Evolutionary conservation across 2,113 vertebrate genomes (phyloP), one percentile per base, ranked within the genome.

Genomic region (Halichoerus grypus): DNA sequence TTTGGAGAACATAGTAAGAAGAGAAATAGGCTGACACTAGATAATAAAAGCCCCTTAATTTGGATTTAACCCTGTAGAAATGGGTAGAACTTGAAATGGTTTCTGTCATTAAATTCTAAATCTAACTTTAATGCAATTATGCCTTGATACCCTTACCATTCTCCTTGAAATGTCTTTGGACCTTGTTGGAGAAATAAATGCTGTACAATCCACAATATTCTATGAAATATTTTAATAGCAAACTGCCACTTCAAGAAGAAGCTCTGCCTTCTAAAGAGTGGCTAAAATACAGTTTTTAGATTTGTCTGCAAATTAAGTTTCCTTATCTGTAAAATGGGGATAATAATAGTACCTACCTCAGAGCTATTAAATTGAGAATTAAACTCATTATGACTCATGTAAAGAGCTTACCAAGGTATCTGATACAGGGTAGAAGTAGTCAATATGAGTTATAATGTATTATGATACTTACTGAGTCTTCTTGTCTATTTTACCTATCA

Each of bases 61-160:
- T 97, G 96, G 36, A 94, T 94, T 88, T 94, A 59, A 72, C n/a
- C 49, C 19, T 71, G 33, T 31, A 61, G 65, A 95, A 74, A 81
- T 91, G 3, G 46, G 59, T 51, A 76, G 49, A 16, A 63, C 16
- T 88, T 94, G 31, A 92, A 95, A 92, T 59, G 51, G 61, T 95
- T 85, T 90, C 65, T 77, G 39, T 76, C 31, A 77, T 74, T 94
- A 95, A 91, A 88, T 84, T 88, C 51, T 8, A 86, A 85, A 61
- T 91, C 46, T 72, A 67, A 94, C 13, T 55, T 84, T 36, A 88
- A 81, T 55, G 39, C 7, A 49, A 16, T 91, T 95, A 53, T 91
- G 18, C 14, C 63, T 53, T 82, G 61, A 26, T 72, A 86, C 24
- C 1, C 71, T 91, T 71, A 89, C 5, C 57, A 71, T 76, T 49